Conservation (phyloP, 2,113 vertebrate species). For the Notechis scutatus region DNA sequence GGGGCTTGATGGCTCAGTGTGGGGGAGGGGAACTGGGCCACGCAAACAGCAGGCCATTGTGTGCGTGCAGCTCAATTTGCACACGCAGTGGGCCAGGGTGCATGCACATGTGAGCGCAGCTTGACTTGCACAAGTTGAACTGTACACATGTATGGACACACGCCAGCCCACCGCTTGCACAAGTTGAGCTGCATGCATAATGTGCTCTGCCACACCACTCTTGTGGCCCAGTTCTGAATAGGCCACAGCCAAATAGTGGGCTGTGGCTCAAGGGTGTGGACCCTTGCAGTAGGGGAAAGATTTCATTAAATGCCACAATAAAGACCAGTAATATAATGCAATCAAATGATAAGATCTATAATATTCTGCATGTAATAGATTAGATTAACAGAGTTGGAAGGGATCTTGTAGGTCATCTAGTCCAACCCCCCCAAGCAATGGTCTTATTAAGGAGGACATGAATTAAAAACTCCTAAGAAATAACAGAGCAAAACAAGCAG, state of each 20-base stretch:
- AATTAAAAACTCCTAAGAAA: no score
- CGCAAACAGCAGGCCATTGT: background rate
- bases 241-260: no score
- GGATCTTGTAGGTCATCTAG: no score
- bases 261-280: background rate
- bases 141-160: no score
- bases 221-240: background rate
- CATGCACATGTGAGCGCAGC: background rate
- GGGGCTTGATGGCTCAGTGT: background rate
- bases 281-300: background rate
- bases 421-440: no score
- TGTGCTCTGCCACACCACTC: background rate
- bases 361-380: background rate
- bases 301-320: constrained; percentile 5
- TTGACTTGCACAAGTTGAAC: background rate
- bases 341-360: background rate
- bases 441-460: no score
- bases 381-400: no score
- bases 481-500: no score
- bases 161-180: background rate
- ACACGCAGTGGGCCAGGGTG: no score
- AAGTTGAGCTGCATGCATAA: background rate
- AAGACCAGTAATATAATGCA: constrained; percentile 3
- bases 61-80: background rate
- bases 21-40: background rate